These are phyloP conservation scores for Pyralis farinalis DNA, from an alignment of 2,888 invertebrate genomes.

Conservation along the genomic window DNA sequence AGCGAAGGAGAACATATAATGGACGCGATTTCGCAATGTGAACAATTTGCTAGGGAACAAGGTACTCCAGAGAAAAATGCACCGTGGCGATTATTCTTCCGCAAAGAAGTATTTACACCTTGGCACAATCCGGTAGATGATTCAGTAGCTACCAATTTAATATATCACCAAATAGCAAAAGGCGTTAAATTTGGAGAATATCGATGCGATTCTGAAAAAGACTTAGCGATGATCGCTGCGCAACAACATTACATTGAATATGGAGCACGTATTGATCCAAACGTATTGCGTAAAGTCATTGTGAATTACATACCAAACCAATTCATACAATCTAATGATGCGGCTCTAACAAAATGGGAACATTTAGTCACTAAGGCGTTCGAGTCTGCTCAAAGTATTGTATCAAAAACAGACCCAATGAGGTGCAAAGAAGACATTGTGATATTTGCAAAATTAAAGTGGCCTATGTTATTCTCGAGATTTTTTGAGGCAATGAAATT, in stretches of 20 bases:
- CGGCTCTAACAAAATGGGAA: slow-evolving; percentile 86
- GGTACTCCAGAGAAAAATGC: slow-evolving; percentile 91
- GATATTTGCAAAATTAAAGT: slow-evolving; percentile 93
- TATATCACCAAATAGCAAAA: slow-evolving; percentile 92
- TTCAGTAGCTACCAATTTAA: slow-evolving; percentile 90
- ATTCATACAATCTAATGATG: slow-evolving; percentile 83
- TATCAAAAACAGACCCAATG: slow-evolving; percentile 82
- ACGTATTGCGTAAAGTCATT: slow-evolving; percentile 85
- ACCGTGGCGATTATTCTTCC: slow-evolving; percentile 93
- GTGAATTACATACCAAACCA: slow-evolving; percentile 91
- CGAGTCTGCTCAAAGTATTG: slow-evolving; percentile 86
- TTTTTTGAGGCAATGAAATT: slow-evolving; percentile 95
- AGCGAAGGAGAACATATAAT: slow-evolving; percentile 95
- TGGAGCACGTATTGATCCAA: slow-evolving; percentile 84
- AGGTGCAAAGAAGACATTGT: slow-evolving; percentile 95
- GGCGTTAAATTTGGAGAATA: slow-evolving; percentile 97
- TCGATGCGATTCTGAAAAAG: slow-evolving; percentile 90
- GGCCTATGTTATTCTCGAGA: slow-evolving; percentile 96
- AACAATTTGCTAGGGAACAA: slow-evolving; percentile 96
- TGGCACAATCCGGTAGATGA: slow-evolving; percentile 95
- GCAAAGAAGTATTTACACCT: slow-evolving; percentile 94
- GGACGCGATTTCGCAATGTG: slow-evolving; percentile 98
- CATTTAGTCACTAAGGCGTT: slow-evolving; percentile 87
- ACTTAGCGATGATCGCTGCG: slow-evolving; percentile 93
- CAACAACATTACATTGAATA: slow-evolving; percentile 95